Percentiles rank a stretch among this genome's conserved stretches.
phyloP scores from a whole-genome alignment of 2,113 vertebrate species.

The Puffinus mauretanicus region DNA sequence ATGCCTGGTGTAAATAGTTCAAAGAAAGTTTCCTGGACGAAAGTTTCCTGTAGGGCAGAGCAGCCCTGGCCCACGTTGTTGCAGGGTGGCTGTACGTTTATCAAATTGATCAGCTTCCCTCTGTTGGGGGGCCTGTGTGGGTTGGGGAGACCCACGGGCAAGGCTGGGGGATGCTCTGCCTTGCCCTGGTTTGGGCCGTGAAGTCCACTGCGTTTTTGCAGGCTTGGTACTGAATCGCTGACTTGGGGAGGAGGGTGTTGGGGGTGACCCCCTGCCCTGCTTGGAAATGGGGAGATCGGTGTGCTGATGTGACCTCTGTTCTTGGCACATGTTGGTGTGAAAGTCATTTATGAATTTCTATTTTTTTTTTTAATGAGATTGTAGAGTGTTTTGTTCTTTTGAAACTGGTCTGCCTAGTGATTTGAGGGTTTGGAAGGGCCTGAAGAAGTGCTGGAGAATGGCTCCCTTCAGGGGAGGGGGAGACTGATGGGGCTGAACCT shows the following conservation, averaged over 20 bases:
- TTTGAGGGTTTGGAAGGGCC: background rate
- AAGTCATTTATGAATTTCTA: background rate
- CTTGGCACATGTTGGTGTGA: accelerated
- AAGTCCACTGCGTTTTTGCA: background rate
- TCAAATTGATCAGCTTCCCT: background rate
- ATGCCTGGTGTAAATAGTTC: background rate
- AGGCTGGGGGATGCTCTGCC: background rate
- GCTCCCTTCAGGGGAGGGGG: background rate
- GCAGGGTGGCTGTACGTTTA: background rate
- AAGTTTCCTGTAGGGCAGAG: background rate
- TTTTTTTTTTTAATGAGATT: background rate
- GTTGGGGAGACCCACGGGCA: background rate
- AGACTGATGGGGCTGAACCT: background rate
- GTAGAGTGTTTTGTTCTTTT: background rate
- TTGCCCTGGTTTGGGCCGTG: background rate
- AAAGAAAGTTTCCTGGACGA: background rate
- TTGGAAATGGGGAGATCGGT: accelerated
- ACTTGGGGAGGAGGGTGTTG: background rate
- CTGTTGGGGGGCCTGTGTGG: no score
- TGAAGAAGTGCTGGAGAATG: background rate
- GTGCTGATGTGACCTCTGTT: background rate
- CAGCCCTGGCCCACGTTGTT: background rate
- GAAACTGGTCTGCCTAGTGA: background rate
- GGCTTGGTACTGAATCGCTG: background rate
- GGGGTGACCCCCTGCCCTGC: background rate